phyloP scores from a whole-genome alignment of 2,113 vertebrate species.

The Lepus timidus region DNA sequence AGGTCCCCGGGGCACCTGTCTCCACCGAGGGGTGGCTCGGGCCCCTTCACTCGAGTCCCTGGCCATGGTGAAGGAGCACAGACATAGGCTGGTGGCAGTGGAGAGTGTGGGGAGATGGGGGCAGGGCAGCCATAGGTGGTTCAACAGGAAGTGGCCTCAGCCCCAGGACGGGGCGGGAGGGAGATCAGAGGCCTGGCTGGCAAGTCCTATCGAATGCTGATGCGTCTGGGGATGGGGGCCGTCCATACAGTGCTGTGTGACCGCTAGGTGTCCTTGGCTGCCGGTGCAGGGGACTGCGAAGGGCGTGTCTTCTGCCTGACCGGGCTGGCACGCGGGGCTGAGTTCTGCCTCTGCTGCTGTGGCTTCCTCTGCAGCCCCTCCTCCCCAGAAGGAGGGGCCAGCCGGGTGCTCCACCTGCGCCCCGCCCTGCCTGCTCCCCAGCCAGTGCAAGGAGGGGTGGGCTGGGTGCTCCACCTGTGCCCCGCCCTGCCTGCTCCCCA shows the following conservation, averaged over 20 bases:
- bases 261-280: background rate
- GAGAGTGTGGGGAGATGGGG: background rate
- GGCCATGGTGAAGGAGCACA: background rate
- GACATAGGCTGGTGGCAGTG: background rate
- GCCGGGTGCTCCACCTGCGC: background rate
- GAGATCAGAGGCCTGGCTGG: background rate
- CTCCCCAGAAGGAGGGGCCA: background rate
- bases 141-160: background rate
- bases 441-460: background rate
- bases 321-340: background rate
- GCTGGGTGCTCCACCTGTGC: too few species aligned
- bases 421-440: too few species aligned
- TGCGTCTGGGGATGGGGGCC: background rate
- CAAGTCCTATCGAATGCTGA: accelerated
- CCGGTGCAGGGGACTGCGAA: background rate
- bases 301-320: background rate
- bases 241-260: background rate
- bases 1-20: background rate
- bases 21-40: background rate
- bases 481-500: background rate
- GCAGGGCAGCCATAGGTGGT: accelerated
- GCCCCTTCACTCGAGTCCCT: background rate
- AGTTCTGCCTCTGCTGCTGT: background rate
- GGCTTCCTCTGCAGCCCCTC: background rate
- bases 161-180: too few species aligned